Base-by-base conservation (phyloP, 2,888 invertebrate species). In the Hirtodrosophila alboralis region DNA sequence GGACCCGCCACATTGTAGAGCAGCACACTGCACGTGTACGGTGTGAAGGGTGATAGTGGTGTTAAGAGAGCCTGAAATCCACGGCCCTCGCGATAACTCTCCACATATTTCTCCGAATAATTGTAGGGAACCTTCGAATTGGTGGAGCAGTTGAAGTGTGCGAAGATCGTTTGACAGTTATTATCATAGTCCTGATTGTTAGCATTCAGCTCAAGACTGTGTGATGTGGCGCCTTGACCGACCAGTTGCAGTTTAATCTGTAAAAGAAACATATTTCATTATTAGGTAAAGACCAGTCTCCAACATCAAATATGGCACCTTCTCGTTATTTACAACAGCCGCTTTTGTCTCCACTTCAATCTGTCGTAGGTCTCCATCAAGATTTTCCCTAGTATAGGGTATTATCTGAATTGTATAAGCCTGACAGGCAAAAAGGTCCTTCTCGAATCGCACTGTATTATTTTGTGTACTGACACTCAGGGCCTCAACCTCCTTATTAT, bases 371-470 rank as follows among this genome's bases (percentile, higher is more conserved):
- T 75, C 56, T 0, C 90, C 90, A 40, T 90, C 89, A 12, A 73
- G 64, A 18, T 49, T 77, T 6, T 62, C 47, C 1, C 51, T 57
- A 2, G 90, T 89, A 2, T 71, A 75, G 12, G 90, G 83, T 40
- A 89, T 89, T 13, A 90, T 87, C 63, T 90, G 89, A 26, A 90
- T 77, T 0, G 74, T 86, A 41, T 90, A 90, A 1, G 75, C 70
- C 60, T 88, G 87, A 10, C 90, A 90, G 0, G 90, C 85, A 18
- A 76, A 66, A 6, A 90, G 64, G 7, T 64, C 68, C 8, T 64
- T 67, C 1, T 75, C 65, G 12, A 89, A 77, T 1, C 41, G 7
- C 2, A 87, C 75, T 1, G 38, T 53, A 0, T 75, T 86, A 1
- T 68, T 69, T 13, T 66, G 58, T 0, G 81, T 87, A 1, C 18